Conservation (phyloP, 2,888 invertebrate species). For the Chloromyia formosa region DNA sequence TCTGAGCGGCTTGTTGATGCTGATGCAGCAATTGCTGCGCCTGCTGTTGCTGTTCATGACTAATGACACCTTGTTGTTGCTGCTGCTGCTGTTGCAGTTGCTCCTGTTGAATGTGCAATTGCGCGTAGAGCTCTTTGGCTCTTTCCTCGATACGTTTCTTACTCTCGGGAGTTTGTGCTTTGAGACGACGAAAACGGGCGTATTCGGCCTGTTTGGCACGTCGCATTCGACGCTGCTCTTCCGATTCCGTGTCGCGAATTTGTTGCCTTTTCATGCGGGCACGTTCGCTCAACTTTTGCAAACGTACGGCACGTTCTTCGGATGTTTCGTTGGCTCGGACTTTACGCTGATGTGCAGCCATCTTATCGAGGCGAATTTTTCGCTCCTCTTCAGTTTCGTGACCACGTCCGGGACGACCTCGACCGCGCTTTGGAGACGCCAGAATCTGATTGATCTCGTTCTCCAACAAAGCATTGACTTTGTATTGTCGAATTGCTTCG, state of each 20-base stretch:
- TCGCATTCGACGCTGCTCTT: constrained; percentile 60
- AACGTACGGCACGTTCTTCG: constrained; percentile 59
- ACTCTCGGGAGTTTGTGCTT: constrained; percentile 59
- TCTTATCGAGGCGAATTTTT: constrained; percentile 60
- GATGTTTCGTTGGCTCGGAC: constrained; percentile 62
- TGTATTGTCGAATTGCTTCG: constrained; percentile 57
- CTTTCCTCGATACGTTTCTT: constrained; percentile 55
- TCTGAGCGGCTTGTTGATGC: constrained; percentile 52
- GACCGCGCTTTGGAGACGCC: constrained; percentile 52
- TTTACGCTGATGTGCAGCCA: constrained; percentile 62
- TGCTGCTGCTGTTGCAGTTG: constrained; percentile 52
- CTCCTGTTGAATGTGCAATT: constrained; percentile 54
- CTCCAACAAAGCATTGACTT: constrained; percentile 61
- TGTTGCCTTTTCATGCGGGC: constrained; percentile 62
- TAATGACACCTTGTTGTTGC: neutral
- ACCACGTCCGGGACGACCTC: constrained; percentile 59
- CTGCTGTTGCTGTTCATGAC: constrained; percentile 50
- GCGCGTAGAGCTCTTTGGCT: constrained; percentile 59
- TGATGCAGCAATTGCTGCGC: constrained; percentile 53
- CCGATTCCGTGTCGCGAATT: constrained; percentile 59
- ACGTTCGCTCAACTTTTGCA: constrained; percentile 61
- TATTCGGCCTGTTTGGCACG: constrained; percentile 63
- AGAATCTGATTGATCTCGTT: constrained; percentile 63
- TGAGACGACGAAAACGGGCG: constrained; percentile 60
- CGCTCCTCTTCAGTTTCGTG: constrained; percentile 63